Conservation (phyloP, 2,888 invertebrate genomes). For the Diaperis boleti region DNA sequence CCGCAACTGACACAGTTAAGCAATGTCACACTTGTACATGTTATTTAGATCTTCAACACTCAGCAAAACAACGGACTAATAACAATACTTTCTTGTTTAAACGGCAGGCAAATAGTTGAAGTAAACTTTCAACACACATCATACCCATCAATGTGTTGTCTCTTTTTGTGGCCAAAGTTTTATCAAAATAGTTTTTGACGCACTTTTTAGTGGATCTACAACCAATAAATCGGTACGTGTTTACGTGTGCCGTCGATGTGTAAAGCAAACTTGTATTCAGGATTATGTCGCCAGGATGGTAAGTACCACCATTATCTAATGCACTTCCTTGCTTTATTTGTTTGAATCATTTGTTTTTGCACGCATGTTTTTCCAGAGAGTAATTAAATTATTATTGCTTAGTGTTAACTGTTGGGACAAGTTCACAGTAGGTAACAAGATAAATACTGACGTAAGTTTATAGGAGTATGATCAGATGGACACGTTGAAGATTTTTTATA, state of each 20-base stretch:
- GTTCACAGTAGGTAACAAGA: background rate
- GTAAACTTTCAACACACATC: background rate
- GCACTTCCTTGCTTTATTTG: background rate
- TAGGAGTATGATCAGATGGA: background rate
- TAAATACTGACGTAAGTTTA: constrained; percentile 3
- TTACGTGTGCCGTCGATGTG: background rate
- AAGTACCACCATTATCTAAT: background rate
- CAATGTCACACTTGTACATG: constrained; percentile 6
- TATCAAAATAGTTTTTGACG: constrained; percentile 27
- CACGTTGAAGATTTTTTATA: background rate
- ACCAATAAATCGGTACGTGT: background rate
- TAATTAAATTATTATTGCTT: constrained; percentile 6
- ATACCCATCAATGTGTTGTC: background rate
- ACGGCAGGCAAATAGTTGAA: constrained; percentile 13
- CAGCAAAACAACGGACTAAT: constrained; percentile 11
- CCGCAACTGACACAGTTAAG: constrained; percentile 2
- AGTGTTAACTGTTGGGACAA: background rate
- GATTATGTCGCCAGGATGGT: constrained; percentile 32
- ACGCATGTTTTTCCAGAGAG: no score
- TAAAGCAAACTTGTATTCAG: background rate
- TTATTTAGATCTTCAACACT: constrained; percentile 8
- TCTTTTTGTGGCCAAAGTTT: constrained; percentile 7
- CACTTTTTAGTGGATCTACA: background rate
- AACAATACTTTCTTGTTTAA: background rate
- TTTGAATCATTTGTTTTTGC: background rate